These are phyloP conservation scores for Hipparchia sbordonii DNA, from an alignment of 2,888 invertebrate species.

Conservation along the genomic window DNA sequence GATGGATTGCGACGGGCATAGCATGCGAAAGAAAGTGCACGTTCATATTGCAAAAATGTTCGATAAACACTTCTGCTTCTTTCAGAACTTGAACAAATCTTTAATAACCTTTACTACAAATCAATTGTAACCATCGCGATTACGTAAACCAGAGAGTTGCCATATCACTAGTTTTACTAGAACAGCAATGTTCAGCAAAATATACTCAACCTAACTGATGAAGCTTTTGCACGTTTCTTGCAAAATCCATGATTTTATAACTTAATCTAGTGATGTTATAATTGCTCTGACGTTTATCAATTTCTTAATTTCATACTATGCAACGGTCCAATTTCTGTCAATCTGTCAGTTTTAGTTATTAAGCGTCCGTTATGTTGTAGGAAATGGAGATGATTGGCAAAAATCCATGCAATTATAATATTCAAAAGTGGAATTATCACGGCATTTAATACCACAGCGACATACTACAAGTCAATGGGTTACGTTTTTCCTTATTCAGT, in stretches of 20 bases:
- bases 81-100: not conserved
- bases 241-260: too few relatives aligned
- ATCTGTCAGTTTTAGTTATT: too few relatives aligned
- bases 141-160: not conserved
- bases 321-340: too few relatives aligned
- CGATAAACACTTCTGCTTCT: not conserved
- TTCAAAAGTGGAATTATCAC: too few relatives aligned
- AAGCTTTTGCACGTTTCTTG: too few relatives aligned
- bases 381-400: too few relatives aligned
- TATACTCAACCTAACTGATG: not conserved
- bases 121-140: not conserved
- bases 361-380: too few relatives aligned
- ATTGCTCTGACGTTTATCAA: too few relatives aligned
- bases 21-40: conserved; percentile 36
- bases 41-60: conserved; percentile 14
- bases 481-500: not conserved
- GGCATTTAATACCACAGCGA: too few relatives aligned
- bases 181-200: not conserved
- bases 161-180: not conserved
- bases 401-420: too few relatives aligned
- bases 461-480: not conserved
- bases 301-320: too few relatives aligned
- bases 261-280: too few relatives aligned
- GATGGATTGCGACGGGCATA: conserved; percentile 28
- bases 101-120: not conserved